Percentiles rank a stretch among this genome's conserved stretches.
phyloP scores from a whole-genome alignment of 2,797 vertebrate species.

The Eremophila alpestris region DNA sequence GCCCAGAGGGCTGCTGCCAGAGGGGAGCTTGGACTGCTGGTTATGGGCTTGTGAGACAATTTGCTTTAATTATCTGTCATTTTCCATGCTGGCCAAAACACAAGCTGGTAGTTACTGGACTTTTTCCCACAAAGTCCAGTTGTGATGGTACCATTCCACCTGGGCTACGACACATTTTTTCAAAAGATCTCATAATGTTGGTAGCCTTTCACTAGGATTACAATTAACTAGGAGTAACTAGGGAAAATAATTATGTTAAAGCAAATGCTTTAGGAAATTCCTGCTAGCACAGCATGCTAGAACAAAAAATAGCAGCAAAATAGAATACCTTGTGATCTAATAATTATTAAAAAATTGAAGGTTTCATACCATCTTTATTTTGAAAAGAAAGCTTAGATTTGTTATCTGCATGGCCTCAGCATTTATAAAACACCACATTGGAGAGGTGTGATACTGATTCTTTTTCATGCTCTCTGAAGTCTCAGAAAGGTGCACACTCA shows the following conservation, averaged over 20 bases:
- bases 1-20: not conserved
- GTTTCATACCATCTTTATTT: not conserved
- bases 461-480: not conserved
- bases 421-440: not conserved
- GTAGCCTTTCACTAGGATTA: not conserved
- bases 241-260: not conserved
- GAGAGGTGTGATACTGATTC: not conserved
- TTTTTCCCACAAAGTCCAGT: no score
- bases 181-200: not conserved
- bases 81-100: not conserved
- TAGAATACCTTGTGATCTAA: not conserved
- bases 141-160: not conserved
- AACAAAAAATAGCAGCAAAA: not conserved
- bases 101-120: no score
- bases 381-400: not conserved
- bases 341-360: not conserved
- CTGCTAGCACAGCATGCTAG: not conserved
- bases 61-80: not conserved
- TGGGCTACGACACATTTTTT: not conserved
- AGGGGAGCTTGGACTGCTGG: not conserved
- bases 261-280: not conserved
- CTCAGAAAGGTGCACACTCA: not conserved
- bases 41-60: rapidly evolving
- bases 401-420: not conserved
- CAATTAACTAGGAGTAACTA: not conserved